Evolutionary conservation across 2,888 invertebrate species (phyloP).

Genomic region (Xestia c-nigrum): DNA sequence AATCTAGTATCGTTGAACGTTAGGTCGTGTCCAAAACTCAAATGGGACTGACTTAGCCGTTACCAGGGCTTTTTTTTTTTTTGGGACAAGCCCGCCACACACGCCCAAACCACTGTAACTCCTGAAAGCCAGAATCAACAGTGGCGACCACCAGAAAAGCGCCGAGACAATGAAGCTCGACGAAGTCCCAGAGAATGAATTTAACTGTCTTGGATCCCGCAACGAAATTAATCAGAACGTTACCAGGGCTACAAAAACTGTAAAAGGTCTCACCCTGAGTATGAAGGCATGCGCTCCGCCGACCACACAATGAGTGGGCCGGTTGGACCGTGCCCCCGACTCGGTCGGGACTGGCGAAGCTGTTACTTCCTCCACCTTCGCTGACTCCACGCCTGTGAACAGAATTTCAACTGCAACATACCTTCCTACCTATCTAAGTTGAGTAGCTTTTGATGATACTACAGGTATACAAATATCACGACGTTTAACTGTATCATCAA

Average conservation of each 20-base stretch:
- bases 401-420: neutral
- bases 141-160: too few relatives aligned
- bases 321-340: slow-evolving; percentile 54
- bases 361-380: slow-evolving; percentile 70
- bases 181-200: too few relatives aligned
- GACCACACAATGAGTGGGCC: slow-evolving; percentile 78
- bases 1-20: slow-evolving; percentile 69
- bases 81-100: too few relatives aligned
- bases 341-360: slow-evolving; percentile 63
- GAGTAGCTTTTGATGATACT: neutral
- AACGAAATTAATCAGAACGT: too few relatives aligned
- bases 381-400: slow-evolving; percentile 73
- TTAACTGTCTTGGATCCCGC: too few relatives aligned
- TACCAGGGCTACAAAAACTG: slow-evolving; percentile 3
- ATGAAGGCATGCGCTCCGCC: slow-evolving; percentile 88
- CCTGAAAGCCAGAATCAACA: too few relatives aligned
- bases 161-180: too few relatives aligned
- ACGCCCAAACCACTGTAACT: too few relatives aligned
- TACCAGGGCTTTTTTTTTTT: too few relatives aligned
- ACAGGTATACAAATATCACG: neutral
- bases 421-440: neutral
- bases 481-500: too few relatives aligned
- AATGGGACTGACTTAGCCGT: slow-evolving; percentile 37
- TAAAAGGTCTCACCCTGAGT: slow-evolving; percentile 75
- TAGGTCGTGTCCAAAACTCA: slow-evolving; percentile 47